Percentiles rank a stretch among this genome's conserved stretches.
These are phyloP conservation scores for Psittacula derbiana DNA, from an alignment of 2,797 vertebrate species.

Conservation along the genomic window DNA sequence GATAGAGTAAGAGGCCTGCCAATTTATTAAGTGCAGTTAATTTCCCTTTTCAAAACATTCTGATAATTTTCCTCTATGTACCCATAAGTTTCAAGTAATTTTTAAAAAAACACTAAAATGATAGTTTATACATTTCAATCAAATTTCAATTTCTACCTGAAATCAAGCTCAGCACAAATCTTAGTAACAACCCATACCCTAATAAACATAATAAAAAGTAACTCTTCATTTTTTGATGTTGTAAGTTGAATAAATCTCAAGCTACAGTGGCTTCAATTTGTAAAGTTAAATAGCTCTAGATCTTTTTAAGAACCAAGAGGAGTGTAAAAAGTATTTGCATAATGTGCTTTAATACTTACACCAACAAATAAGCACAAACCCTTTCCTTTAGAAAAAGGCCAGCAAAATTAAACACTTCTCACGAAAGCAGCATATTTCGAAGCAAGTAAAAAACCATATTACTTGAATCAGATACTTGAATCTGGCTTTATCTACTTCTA, in stretches of 20 bases:
- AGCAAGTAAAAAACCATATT: neutral
- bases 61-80: neutral
- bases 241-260: neutral
- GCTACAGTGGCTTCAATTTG: neutral
- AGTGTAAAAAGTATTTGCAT: neutral
- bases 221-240: neutral
- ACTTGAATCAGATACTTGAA: neutral
- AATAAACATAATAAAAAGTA: neutral
- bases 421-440: neutral
- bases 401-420: neutral
- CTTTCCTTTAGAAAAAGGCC: neutral
- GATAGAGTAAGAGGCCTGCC: neutral
- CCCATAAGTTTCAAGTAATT: neutral
- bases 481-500: neutral
- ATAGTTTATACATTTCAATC: neutral
- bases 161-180: neutral
- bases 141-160: neutral
- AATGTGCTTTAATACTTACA: neutral
- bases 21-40: neutral
- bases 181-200: neutral
- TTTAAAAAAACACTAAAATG: neutral
- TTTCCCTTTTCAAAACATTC: neutral
- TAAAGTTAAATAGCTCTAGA: neutral
- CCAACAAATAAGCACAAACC: neutral
- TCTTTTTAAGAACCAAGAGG: neutral